Conservation (phyloP, 2,113 vertebrate genomes). For the Ceyx cyanopectus region DNA sequence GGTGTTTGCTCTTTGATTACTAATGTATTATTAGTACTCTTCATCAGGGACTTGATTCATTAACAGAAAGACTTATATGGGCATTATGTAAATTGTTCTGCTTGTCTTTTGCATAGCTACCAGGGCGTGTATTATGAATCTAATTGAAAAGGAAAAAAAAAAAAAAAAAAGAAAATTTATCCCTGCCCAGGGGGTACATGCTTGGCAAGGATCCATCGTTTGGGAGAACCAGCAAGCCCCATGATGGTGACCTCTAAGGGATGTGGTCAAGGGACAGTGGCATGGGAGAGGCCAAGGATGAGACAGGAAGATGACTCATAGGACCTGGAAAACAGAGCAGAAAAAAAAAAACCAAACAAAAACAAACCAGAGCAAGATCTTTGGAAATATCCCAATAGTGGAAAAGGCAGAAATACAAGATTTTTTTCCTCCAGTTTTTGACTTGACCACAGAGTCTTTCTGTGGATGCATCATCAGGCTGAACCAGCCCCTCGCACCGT, state of each 20-base stretch:
- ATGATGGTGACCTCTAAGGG: background rate
- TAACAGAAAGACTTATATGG: conserved; percentile 6
- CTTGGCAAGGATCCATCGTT: rapidly evolving
- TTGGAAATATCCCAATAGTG: background rate
- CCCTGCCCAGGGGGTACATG: rapidly evolving
- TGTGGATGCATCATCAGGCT: background rate
- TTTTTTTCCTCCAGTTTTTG: background rate
- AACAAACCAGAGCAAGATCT: background rate
- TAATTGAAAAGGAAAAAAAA: background rate
- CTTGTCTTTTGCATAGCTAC: background rate
- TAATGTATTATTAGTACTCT: conserved; percentile 46
- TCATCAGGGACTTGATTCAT: conserved; percentile 33
- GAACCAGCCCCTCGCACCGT: background rate
- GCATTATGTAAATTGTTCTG: conserved; percentile 30
- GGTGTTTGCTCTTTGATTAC: conserved; percentile 41
- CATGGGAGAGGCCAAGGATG: too few species aligned
- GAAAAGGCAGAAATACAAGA: background rate
- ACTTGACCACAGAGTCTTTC: background rate
- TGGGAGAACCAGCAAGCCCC: background rate
- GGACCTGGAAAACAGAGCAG: background rate
- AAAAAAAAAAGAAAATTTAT: background rate
- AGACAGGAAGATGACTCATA: background rate
- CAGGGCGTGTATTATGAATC: background rate
- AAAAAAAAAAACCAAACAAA: background rate
- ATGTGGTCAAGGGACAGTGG: background rate